Percentiles rank a stretch among this genome's conserved stretches.
Evolutionary conservation across 2,797 vertebrate genomes (phyloP).

Genomic region (Eulemur albifrons): DNA sequence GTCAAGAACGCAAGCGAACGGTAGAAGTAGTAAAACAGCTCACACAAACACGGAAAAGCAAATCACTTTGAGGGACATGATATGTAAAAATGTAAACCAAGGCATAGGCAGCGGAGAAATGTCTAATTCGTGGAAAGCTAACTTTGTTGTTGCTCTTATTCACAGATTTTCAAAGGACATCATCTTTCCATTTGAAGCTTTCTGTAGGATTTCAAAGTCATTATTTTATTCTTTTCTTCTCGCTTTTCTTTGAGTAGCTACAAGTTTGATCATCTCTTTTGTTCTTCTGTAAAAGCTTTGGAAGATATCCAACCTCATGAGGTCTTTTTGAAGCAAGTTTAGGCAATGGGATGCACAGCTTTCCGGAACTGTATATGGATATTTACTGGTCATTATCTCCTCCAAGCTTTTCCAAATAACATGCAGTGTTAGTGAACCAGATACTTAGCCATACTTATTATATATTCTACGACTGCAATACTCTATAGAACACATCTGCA

Average conservation of each 20-base stretch:
- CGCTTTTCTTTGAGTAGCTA: constrained; percentile 33
- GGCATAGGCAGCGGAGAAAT: background rate
- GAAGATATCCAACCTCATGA: constrained; percentile 27
- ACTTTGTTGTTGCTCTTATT: constrained; percentile 27
- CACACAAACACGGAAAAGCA: background rate
- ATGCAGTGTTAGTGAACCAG: background rate
- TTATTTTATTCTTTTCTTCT: constrained; percentile 19
- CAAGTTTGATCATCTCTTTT: constrained; percentile 40
- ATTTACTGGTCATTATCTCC: background rate
- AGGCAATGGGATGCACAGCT: background rate
- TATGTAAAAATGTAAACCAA: background rate
- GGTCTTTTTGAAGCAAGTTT: constrained; percentile 32
- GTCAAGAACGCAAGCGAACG: background rate
- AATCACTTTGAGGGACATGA: background rate
- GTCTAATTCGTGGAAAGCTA: constrained; percentile 49
- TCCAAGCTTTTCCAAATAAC: background rate
- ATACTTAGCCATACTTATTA: background rate
- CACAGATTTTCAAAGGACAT: constrained; percentile 35
- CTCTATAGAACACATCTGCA: background rate
- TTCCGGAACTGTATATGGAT: background rate
- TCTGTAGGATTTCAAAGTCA: constrained; percentile 13
- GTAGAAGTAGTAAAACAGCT: background rate
- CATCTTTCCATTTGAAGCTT: constrained; percentile 7
- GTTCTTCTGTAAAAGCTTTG: constrained; percentile 15
- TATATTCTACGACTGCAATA: background rate